A percentile compares a stretch with the other conserved stretches of the same genome.
phyloP scores from a whole-genome alignment of 2,888 invertebrate genomes.

The Spatulosminthurus flaviceps region DNA sequence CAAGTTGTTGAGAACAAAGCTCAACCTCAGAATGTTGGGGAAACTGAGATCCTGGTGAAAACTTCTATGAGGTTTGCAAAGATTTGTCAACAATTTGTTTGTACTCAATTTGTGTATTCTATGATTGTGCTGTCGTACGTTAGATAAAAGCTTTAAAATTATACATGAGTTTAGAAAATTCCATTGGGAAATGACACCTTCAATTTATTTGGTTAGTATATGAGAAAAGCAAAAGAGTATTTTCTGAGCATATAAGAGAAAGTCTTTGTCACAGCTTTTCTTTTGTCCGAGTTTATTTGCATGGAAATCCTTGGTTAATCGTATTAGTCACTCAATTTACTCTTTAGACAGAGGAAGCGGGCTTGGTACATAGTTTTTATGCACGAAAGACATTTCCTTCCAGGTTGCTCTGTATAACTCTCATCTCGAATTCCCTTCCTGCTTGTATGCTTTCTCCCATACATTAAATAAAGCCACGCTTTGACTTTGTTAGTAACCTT shows the following conservation, averaged over 20 bases:
- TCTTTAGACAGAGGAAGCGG: background rate
- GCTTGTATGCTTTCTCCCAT: background rate
- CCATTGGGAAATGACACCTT: too few relatives aligned
- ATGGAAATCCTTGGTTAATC: background rate
- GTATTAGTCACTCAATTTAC: slow-evolving; percentile 19
- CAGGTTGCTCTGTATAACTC: background rate
- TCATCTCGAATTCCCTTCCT: background rate
- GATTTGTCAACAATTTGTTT: too few relatives aligned
- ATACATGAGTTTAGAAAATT: too few relatives aligned
- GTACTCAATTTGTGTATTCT: too few relatives aligned
- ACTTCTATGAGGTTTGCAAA: slow-evolving; percentile 81
- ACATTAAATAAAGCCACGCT: background rate
- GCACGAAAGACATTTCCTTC: slow-evolving; percentile 9
- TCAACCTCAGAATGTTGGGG: slow-evolving; percentile 72
- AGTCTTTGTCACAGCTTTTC: background rate
- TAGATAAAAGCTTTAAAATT: too few relatives aligned
- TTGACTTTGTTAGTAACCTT: slow-evolving; percentile 28
- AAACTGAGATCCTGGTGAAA: slow-evolving; percentile 77
- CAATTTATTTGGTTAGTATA: too few relatives aligned
- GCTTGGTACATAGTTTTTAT: background rate
- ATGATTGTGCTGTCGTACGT: too few relatives aligned
- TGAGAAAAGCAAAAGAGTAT: too few relatives aligned
- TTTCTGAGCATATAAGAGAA: background rate
- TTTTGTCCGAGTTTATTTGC: background rate
- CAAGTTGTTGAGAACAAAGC: slow-evolving; percentile 79